Evolutionary conservation across 2,113 vertebrate genomes (phyloP).

Genomic region (Loxodonta africana): DNA sequence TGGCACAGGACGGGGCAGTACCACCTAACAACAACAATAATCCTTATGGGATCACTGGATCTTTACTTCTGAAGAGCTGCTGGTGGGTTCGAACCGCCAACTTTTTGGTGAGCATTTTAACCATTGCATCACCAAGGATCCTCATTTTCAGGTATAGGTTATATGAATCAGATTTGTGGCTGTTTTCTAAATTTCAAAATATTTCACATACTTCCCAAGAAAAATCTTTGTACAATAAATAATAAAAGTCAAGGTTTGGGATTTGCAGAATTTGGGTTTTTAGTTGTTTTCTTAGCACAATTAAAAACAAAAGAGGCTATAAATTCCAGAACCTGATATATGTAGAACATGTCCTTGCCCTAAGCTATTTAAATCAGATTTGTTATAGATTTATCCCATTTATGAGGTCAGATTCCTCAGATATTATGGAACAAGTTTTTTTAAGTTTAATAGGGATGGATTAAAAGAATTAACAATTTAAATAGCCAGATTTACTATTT

Average conservation of each 20-base stretch:
- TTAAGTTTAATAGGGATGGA: slow-evolving; percentile 89
- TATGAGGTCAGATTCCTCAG: slow-evolving; percentile 99
- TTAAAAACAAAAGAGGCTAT: slow-evolving; percentile 70
- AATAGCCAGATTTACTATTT: background rate
- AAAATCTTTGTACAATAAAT: background rate
- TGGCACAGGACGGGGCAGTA: too few relatives aligned
- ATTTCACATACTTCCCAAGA: background rate
- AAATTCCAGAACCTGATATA: slow-evolving; percentile 80
- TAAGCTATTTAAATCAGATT: slow-evolving; percentile 58
- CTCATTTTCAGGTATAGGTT: slow-evolving; percentile 2
- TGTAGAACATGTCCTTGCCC: slow-evolving; percentile 8
- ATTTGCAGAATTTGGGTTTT: background rate
- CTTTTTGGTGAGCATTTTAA: too few relatives aligned
- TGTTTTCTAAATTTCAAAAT: slow-evolving; percentile 50
- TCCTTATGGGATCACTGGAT: too few relatives aligned
- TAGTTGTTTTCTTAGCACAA: slow-evolving; percentile 57
- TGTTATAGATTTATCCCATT: slow-evolving; percentile 98
- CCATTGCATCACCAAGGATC: too few relatives aligned
- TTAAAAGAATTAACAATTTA: background rate
- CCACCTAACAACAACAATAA: too few relatives aligned
- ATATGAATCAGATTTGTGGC: slow-evolving; percentile 9
- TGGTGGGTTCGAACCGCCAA: too few relatives aligned
- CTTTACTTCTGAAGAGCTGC: too few relatives aligned
- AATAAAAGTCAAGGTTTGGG: slow-evolving; percentile 24
- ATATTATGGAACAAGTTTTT: slow-evolving; percentile 96